Conservation (phyloP, 2,888 invertebrate genomes). For the Cacoxenus indagator region DNA sequence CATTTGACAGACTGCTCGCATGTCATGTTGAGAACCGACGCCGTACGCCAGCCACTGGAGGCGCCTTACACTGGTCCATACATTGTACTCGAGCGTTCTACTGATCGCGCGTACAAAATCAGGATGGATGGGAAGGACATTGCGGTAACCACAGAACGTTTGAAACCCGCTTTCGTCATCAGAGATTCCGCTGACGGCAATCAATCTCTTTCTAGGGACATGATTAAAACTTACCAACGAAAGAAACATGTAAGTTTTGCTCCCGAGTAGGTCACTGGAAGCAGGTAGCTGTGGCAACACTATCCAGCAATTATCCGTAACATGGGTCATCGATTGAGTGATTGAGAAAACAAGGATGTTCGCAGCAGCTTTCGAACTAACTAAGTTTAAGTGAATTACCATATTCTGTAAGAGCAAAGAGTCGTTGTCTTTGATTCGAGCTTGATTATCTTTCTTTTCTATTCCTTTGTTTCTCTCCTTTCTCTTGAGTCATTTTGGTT, state of each 20-base stretch:
- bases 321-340: too few relatives aligned
- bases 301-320: too few relatives aligned
- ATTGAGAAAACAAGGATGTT: too few relatives aligned
- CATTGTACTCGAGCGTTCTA: constrained; percentile 26
- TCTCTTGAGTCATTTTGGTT: too few relatives aligned
- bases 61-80: constrained; percentile 46
- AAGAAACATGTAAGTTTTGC: neutral
- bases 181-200: neutral
- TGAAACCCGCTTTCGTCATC: constrained; percentile 21
- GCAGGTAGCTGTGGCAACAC: neutral
- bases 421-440: too few relatives aligned
- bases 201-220: neutral
- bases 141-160: constrained; percentile 20
- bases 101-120: constrained; percentile 16
- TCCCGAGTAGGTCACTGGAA: neutral
- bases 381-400: too few relatives aligned
- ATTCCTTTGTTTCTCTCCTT: too few relatives aligned
- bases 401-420: too few relatives aligned
- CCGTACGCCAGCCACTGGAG: constrained; percentile 27
- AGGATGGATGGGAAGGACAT: constrained; percentile 11
- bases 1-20: constrained; percentile 26
- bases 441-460: too few relatives aligned
- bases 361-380: too few relatives aligned
- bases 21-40: constrained; percentile 26
- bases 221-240: neutral